phyloP scores from a whole-genome alignment of 1,140 invertebrate species.

The Leptopilina boulardi region DNA sequence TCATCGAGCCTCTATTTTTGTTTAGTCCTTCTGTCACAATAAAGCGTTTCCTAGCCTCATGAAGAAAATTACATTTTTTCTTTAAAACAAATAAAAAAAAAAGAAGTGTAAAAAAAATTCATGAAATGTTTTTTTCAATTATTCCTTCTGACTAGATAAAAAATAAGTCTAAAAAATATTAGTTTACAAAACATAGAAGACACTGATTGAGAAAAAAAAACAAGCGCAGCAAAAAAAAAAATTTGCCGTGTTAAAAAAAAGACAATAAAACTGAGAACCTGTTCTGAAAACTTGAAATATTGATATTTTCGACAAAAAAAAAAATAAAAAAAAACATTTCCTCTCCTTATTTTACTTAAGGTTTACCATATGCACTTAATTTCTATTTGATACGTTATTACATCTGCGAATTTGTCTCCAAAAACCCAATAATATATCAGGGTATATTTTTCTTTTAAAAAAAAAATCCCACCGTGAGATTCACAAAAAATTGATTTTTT shows the following conservation, averaged over 20 bases:
- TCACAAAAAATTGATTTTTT: too few species aligned
- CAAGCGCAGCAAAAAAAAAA: not conserved
- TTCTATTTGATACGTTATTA: not conserved
- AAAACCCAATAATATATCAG: not conserved
- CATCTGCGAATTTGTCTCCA: not conserved
- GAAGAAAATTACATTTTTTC: not conserved
- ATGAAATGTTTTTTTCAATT: not conserved
- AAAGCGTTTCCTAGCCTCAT: not conserved
- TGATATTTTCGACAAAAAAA: not conserved
- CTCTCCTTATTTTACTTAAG: not conserved
- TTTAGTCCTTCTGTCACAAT: not conserved
- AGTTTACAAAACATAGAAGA: not conserved
- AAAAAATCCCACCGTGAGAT: too few species aligned
- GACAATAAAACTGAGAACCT: too few species aligned
- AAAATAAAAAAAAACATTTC: not conserved
- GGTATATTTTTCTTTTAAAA: not conserved
- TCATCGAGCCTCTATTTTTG: constrained; percentile 15
- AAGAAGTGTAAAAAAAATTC: not conserved
- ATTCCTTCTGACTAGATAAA: not conserved
- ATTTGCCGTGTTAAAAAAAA: too few species aligned
- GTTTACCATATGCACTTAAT: not conserved
- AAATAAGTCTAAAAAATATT: constrained; percentile 7
- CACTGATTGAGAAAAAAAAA: not conserved
- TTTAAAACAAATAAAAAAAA: not conserved
- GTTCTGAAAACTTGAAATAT: too few species aligned